Base-by-base conservation (phyloP, 64 coral and sea anemone species). In the Montipora capricornis region DNA sequence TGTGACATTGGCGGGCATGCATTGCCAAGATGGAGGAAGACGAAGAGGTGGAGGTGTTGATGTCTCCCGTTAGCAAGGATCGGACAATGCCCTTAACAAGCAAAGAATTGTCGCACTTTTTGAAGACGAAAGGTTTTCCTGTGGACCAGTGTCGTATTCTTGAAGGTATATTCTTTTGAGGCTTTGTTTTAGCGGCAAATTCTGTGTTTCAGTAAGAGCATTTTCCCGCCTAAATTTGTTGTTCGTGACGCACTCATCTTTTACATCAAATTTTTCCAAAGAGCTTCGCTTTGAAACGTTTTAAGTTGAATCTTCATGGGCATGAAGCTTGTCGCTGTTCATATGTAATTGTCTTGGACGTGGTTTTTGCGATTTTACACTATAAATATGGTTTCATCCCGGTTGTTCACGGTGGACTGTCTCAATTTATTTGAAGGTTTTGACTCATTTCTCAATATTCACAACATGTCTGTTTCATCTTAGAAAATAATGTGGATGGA, bases 81-180 rank as follows among this genome's bases (percentile, higher is more conserved):
- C 19, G 8, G 8, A 59, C 37, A 47, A 68, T 53, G 26, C 44
- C 44, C 62, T 59, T 59, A 37, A 83, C 20, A 11, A 20, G 62
- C 11, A 22, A 83, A 59, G 26, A 47, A 37, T 45, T 47, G 58
- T 83, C 80, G 12, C 26, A 83, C 16, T 29, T 66, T 83, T 83
- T 83, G 44, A 60, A 83, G 62, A 83, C 68, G 75, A 83, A 83
- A 37, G 80, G 60, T 44, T 83, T 47, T 37, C 44, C 80, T 60
- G 20, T 22, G 24, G 60, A 83, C 62, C 20, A 83, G 57, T 68
- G 59, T 83, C 59, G 29, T 44, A 44, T 17, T 46, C 81, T 83
- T 15, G 60, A 83, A 83, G 81, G 58, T 83, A 83, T 67, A 29
- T 83, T 64, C 60, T 83, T 4, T 78, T 17, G 75, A 78, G 12